Evolutionary conservation across 2,797 vertebrate species (phyloP).

Genomic region (Xiphophorus birchmanni): DNA sequence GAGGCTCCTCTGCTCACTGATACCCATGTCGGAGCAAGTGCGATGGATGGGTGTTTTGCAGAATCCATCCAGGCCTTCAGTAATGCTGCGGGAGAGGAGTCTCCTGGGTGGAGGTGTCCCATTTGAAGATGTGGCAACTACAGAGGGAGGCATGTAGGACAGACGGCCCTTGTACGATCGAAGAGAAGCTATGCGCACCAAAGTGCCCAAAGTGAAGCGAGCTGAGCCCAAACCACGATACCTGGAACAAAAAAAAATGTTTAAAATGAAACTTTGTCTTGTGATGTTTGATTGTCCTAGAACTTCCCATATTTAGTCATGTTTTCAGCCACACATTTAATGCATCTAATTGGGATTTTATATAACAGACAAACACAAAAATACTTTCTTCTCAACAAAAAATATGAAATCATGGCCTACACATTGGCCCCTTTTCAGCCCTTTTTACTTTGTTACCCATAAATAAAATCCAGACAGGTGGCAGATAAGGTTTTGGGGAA

Average conservation of each 20-base stretch:
- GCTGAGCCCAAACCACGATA: constrained; percentile 89
- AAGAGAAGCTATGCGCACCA: constrained; percentile 88
- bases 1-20: constrained; percentile 84
- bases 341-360: neutral
- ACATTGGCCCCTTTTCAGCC: neutral
- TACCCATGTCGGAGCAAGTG: constrained; percentile 89
- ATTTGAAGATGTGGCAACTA: constrained; percentile 67
- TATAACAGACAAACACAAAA: neutral
- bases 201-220: constrained; percentile 90
- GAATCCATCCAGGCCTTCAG: constrained; percentile 82
- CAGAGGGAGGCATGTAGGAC: constrained; percentile 87
- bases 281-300: neutral
- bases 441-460: neutral
- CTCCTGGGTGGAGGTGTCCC: constrained; percentile 75
- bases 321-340: neutral
- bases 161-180: constrained; percentile 91
- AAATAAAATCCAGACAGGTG: neutral
- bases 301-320: neutral
- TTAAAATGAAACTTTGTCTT: neutral
- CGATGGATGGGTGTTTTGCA: constrained; percentile 82
- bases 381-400: neutral
- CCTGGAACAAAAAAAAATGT: constrained; percentile 45
- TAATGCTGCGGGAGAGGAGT: constrained; percentile 85
- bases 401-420: neutral
- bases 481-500: neutral